Conservation (phyloP, 2,113 vertebrate genomes). For the Lanius collurio region DNA sequence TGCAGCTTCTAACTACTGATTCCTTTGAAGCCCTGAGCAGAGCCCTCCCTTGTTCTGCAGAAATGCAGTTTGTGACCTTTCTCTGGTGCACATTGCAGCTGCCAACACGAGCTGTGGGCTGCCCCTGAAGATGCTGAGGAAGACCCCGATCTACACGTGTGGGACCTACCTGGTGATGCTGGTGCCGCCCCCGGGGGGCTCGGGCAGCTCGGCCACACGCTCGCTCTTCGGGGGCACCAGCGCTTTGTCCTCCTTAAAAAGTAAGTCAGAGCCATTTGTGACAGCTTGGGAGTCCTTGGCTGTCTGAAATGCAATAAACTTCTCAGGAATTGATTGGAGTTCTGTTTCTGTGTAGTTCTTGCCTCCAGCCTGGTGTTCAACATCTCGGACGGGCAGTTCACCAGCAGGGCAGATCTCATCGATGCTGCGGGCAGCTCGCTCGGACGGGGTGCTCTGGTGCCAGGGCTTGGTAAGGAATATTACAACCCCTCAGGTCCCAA, state of each 20-base stretch:
- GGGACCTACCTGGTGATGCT: constrained; percentile 95
- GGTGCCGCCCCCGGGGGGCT: constrained; percentile 92
- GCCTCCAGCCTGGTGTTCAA: constrained; percentile 95
- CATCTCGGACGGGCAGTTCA: constrained; percentile 93
- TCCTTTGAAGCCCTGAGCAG: neutral
- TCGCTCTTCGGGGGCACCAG: constrained; percentile 95
- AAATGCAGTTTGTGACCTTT: neutral
- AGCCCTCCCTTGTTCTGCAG: neutral
- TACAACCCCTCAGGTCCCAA: neutral
- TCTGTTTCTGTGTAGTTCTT: constrained; percentile 78
- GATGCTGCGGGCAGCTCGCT: constrained; percentile 95
- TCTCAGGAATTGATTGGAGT: neutral
- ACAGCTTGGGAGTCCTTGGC: neutral
- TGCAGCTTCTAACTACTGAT: neutral
- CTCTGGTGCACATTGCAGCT: constrained; percentile 48
- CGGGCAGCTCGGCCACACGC: constrained; percentile 95
- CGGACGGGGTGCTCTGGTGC: constrained; percentile 93
- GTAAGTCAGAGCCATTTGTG: constrained; percentile 66
- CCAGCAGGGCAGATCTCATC: constrained; percentile 92
- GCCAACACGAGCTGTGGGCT: constrained; percentile 97
- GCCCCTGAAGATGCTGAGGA: constrained; percentile 91
- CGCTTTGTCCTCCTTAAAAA: constrained; percentile 94
- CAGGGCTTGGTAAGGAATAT: constrained; percentile 87
- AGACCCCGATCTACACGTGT: constrained; percentile 94
- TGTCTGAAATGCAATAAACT: neutral